Conservation (phyloP, 2,797 vertebrate species). For the Chromobotia macracanthus region DNA sequence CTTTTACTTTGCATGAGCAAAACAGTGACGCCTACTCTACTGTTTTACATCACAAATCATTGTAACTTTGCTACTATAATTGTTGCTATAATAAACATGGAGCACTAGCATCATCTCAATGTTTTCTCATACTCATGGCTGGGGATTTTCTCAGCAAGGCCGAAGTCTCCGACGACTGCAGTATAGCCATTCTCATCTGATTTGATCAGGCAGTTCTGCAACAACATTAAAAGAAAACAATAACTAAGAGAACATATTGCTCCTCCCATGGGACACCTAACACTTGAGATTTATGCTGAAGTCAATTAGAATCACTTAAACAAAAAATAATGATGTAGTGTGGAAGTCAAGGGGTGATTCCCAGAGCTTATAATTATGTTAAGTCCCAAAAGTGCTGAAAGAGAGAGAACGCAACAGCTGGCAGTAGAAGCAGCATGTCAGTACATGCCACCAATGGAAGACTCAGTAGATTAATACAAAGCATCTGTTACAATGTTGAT, state of each 20-base stretch:
- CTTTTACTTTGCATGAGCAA: not conserved
- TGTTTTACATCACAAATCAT: not conserved
- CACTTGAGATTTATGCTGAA: constrained; percentile 3
- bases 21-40: not conserved
- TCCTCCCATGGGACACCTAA: not conserved
- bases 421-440: constrained; percentile 23
- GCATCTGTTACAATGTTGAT: too few relatives aligned
- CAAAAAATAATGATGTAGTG: constrained; percentile 21
- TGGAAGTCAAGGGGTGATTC: constrained; percentile 30
- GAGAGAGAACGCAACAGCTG: constrained; percentile 34
- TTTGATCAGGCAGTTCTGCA: constrained; percentile 99
- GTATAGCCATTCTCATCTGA: constrained; percentile 88
- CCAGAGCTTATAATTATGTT: constrained; percentile 19
- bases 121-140: constrained; percentile 72
- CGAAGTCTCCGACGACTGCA: constrained; percentile 95
- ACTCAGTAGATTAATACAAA: too few relatives aligned
- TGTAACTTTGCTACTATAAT: not conserved
- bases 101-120: not conserved
- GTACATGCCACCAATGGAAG: constrained; percentile 21
- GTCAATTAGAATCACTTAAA: constrained; percentile 39
- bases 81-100: not conserved
- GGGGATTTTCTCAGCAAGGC: constrained; percentile 97
- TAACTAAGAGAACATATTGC: constrained; percentile 39
- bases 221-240: too few relatives aligned
- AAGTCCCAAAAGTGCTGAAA: constrained; percentile 26